Percentiles rank a stretch among this genome's conserved stretches.
Evolutionary conservation across 2,113 vertebrate species (phyloP).

Genomic region (Osmerus mordax): DNA sequence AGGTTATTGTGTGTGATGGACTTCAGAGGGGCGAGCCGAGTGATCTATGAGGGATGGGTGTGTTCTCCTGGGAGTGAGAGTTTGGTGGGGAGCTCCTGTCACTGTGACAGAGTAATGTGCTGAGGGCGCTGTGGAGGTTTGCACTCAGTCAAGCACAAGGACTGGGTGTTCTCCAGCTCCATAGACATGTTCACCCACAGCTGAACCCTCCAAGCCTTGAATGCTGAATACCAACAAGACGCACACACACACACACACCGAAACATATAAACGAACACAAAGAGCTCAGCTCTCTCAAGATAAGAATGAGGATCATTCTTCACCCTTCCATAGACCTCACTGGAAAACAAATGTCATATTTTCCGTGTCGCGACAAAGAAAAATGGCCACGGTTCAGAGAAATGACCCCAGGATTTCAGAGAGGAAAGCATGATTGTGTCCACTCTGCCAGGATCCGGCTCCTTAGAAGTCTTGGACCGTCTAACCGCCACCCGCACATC

Average conservation of each 20-base stretch:
- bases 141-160: not conserved
- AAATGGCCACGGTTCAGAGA: slow-evolving; percentile 14
- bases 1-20: too few relatives aligned
- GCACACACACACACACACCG: not conserved
- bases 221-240: not conserved
- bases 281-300: not conserved
- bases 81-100: not conserved
- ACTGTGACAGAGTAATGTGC: not conserved
- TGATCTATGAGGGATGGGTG: too few relatives aligned
- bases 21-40: too few relatives aligned
- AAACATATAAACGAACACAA: not conserved
- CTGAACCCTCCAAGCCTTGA: not conserved
- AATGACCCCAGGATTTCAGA: not conserved
- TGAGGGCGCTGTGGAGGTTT: not conserved
- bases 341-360: slow-evolving; percentile 18
- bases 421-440: slow-evolving; percentile 11
- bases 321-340: slow-evolving; percentile 6
- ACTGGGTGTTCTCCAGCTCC: not conserved
- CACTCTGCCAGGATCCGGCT: slow-evolving; percentile 21
- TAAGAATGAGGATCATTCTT: slow-evolving; percentile 14
- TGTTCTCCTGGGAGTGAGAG: not conserved
- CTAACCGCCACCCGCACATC: slow-evolving; percentile 21
- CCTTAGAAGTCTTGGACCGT: too few relatives aligned
- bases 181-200: not conserved
- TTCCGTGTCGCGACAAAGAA: slow-evolving; percentile 15